Base-by-base conservation (phyloP, 2,797 vertebrate genomes). In the Antennarius maculatus region DNA sequence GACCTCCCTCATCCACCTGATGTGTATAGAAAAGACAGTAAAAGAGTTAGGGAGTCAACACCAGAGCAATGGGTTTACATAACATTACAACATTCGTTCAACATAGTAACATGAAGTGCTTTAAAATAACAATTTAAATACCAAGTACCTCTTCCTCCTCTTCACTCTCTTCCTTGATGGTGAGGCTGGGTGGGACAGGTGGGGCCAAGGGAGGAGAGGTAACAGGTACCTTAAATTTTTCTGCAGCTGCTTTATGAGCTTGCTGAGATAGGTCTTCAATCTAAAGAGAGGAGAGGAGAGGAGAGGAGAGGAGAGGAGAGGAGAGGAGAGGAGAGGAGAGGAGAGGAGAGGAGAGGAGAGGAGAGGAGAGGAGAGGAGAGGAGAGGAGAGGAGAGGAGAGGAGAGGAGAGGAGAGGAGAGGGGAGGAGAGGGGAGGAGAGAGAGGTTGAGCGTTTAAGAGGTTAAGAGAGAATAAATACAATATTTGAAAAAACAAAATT, bases 221-320 rank as follows among this genome's bases (percentile, higher is more conserved):
- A 42, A 96, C 88, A 2, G 97, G 97, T 80, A 99, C 95, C 92
- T 97, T 99, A 91, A 99, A 99, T 91, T 99, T 99, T 91, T 99
- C 97, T 0, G 97, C 97, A 0, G 97, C 97, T 0, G 96, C 97
- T 74, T 98, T 97, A 92, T 99, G 97, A 77, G 95, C 97, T 88
- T 99, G 97, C 81, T 99, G 97, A 6, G 97, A 98, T 39, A 99
- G 91, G 84, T 99, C 97, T 87, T 99, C 97, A 8, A 99, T 99
- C 97, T 99, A 82, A 7, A 7, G 46, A 50, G 3, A 60, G 7
- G 34, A 23, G 31, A 39, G 17, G 12, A 48, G 46, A 14, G 53
- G 17, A 12, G 6, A 15, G 9, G 12, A 50, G 3, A 60, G 7
- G 34, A 23, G 31, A 39, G 17, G 12, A 48, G 46, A 14, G 53